Evolutionary conservation across 2,113 vertebrate genomes (phyloP).

Genomic region (Istiophorus platypterus): DNA sequence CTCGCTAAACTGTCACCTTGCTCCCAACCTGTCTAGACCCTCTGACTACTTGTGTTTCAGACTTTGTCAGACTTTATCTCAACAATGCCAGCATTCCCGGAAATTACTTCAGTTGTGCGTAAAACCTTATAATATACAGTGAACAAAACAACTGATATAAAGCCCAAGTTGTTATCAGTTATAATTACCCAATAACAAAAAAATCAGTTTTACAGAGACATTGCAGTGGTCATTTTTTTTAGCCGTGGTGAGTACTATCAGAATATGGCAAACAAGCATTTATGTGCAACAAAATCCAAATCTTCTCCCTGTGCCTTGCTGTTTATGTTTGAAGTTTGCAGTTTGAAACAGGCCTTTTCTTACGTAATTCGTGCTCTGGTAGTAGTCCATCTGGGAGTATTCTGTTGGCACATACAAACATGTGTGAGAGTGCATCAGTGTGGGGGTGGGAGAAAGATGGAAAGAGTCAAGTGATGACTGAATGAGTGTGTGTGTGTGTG

Average conservation of each 20-base stretch:
- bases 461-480: conserved; percentile 70
- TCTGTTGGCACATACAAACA: conserved; percentile 68
- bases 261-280: background rate
- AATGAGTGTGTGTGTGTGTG: conserved; percentile 66
- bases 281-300: conserved; percentile 22
- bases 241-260: background rate
- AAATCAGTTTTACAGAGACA: background rate
- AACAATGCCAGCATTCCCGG: background rate
- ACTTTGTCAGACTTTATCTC: background rate
- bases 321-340: conserved; percentile 50
- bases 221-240: background rate
- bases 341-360: conserved; percentile 66
- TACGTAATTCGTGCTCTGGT: conserved; percentile 75
- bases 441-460: conserved; percentile 74
- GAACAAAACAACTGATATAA: too few species aligned
- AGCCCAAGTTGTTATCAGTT: background rate
- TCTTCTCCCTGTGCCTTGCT: background rate
- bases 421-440: conserved; percentile 69
- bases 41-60: too few species aligned
- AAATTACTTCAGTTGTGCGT: background rate
- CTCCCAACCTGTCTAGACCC: background rate
- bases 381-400: conserved; percentile 79
- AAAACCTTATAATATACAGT: background rate
- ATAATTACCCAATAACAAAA: background rate
- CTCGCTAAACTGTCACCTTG: too few species aligned